Conservation (phyloP, 2,888 invertebrate species). For the Acrobasis consociella region DNA sequence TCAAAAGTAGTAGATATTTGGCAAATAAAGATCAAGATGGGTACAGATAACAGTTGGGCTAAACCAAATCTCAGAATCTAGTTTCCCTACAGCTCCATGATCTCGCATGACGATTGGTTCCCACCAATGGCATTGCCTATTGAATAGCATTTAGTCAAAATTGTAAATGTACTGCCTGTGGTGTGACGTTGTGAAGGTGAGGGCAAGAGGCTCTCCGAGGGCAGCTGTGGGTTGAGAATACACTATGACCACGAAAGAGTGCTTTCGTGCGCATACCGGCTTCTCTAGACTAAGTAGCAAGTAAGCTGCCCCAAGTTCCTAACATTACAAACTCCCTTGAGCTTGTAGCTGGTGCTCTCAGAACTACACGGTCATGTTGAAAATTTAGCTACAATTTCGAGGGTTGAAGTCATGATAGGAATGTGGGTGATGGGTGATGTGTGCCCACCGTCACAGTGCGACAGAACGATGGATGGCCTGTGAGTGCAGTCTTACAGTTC, state of each 20-base stretch:
- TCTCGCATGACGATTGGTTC: constrained; percentile 49
- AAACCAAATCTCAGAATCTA: background rate
- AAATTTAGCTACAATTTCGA: constrained; percentile 60
- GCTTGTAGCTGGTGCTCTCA: constrained; percentile 53
- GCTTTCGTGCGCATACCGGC: constrained; percentile 65
- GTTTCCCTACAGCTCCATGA: constrained; percentile 29
- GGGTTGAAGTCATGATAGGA: constrained; percentile 63
- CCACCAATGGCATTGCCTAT: constrained; percentile 47
- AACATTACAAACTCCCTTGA: constrained; percentile 56
- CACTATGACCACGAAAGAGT: constrained; percentile 62
- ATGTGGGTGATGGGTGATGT: constrained; percentile 63
- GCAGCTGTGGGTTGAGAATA: constrained; percentile 66
- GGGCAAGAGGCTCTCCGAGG: constrained; percentile 57
- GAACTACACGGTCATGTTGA: constrained; percentile 11
- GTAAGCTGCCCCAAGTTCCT: constrained; percentile 65
- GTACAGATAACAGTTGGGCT: too few species aligned
- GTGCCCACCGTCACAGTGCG: constrained; percentile 51
- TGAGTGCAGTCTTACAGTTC: background rate
- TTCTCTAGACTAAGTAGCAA: constrained; percentile 76
- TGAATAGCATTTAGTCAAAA: constrained; percentile 23
- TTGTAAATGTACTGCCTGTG: constrained; percentile 39
- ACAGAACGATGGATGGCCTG: constrained; percentile 23
- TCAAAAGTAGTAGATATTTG: background rate
- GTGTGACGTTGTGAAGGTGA: constrained; percentile 44
- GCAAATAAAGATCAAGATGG: too few species aligned